Evolutionary conservation across 2,113 vertebrate genomes (phyloP).

Genomic region (Spea multiplicata): DNA sequence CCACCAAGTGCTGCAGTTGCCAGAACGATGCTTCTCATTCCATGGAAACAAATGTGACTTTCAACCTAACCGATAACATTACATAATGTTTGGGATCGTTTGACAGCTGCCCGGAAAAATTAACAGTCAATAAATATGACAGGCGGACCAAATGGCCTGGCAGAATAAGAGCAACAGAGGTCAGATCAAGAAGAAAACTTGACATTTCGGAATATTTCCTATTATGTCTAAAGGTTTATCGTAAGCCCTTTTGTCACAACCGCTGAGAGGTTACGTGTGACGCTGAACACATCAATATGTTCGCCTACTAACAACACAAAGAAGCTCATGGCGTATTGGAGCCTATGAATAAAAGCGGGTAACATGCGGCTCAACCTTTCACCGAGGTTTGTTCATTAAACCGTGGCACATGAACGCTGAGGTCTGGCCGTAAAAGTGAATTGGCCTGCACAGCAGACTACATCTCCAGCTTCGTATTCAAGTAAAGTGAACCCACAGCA

Average conservation of each 20-base stretch:
- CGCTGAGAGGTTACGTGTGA: no score
- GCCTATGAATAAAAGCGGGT: no score
- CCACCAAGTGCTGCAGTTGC: constrained; percentile 9
- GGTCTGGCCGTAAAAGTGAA: no score
- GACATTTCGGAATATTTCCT: constrained; percentile 13
- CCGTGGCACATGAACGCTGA: no score
- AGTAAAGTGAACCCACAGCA: no score
- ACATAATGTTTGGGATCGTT: constrained; percentile 48
- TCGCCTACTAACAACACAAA: no score
- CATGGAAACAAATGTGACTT: constrained; percentile 45
- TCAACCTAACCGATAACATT: constrained; percentile 44
- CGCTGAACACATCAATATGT: no score
- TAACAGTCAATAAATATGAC: constrained; percentile 40
- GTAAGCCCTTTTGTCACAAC: constrained; percentile 1
- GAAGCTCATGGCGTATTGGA: no score
- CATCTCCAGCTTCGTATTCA: no score
- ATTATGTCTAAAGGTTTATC: not conserved
- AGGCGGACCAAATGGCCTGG: constrained; percentile 39
- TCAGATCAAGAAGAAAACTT: constrained; percentile 16
- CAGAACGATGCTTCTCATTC: constrained; percentile 36
- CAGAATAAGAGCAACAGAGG: constrained; percentile 13
- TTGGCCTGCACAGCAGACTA: no score
- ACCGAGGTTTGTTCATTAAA: no score
- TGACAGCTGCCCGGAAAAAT: constrained; percentile 34
- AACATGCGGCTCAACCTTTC: no score